Conservation (phyloP, 2,797 vertebrate species). For the Sebastes hopkinsi region DNA sequence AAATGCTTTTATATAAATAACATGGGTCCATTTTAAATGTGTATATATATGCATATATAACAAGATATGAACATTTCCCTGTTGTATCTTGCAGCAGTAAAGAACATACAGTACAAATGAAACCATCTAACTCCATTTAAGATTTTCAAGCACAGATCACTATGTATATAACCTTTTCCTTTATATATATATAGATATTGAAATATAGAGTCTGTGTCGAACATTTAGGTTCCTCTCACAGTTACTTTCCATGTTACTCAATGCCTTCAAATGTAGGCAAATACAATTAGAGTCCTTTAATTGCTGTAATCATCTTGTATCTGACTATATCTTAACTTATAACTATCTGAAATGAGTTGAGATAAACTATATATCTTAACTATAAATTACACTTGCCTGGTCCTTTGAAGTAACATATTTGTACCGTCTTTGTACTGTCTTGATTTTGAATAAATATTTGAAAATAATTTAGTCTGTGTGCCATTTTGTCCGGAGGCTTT, state of each 20-base stretch:
- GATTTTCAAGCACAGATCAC: conserved; percentile 21
- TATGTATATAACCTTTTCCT: conserved; percentile 45
- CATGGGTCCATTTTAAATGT: conserved; percentile 46
- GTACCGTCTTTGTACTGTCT: conserved; percentile 80
- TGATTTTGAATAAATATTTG: conserved; percentile 84
- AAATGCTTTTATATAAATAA: conserved; percentile 66
- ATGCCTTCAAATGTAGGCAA: conserved; percentile 70
- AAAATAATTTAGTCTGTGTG: conserved; percentile 39
- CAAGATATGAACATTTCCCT: not conserved
- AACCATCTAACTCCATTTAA: conserved; percentile 10
- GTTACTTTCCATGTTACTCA: conserved; percentile 39
- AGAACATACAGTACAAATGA: conserved; percentile 2
- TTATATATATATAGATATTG: conserved; percentile 32
- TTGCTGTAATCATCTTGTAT: conserved; percentile 40
- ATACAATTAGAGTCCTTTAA: conserved; percentile 11
- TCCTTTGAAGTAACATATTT: conserved; percentile 71
- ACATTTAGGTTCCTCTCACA: conserved; percentile 22
- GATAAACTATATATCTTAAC: conserved; percentile 41
- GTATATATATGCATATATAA: conserved; percentile 1
- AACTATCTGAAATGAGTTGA: conserved; percentile 36
- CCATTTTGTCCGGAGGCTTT: not conserved
- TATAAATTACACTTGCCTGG: conserved; percentile 65
- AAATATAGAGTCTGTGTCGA: conserved; percentile 27
- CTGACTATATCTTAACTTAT: conserved; percentile 49
- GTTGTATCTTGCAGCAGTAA: conserved; percentile 24